Evolutionary conservation across 2,888 invertebrate species (phyloP).

Genomic region (Cepaea hortensis): DNA sequence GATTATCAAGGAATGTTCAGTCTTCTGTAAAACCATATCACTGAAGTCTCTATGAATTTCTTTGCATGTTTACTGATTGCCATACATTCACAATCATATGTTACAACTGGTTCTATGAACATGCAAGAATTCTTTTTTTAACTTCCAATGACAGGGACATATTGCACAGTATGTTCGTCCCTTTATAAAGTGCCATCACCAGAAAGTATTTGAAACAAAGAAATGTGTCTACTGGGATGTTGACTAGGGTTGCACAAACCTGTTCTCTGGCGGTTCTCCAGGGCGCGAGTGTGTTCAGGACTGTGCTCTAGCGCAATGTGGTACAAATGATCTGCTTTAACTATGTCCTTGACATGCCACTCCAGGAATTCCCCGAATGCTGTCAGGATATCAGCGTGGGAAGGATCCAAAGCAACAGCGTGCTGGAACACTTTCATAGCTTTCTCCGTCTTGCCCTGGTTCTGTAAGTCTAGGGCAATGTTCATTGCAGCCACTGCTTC

Average conservation of each 20-base stretch:
- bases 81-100: no score
- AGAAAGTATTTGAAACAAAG: neutral
- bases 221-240: neutral
- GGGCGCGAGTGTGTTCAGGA: constrained; percentile 83
- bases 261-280: constrained; percentile 86
- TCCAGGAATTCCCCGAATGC: constrained; percentile 95
- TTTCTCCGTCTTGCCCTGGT: constrained; percentile 88
- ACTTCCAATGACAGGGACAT: no score
- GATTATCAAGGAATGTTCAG: no score
- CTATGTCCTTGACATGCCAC: constrained; percentile 87
- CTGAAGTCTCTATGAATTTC: no score
- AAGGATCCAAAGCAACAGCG: constrained; percentile 91
- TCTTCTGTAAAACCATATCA: no score
- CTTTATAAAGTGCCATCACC: no score
- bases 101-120: no score
- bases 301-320: constrained; percentile 86
- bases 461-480: constrained; percentile 89
- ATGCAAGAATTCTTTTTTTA: no score
- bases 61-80: no score
- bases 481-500: constrained; percentile 91
- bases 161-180: no score
- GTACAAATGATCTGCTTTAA: constrained; percentile 93
- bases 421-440: constrained; percentile 84
- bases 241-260: constrained; percentile 63
- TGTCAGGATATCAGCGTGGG: constrained; percentile 92